Evolutionary conservation across 2,888 invertebrate genomes (phyloP).

Genomic region (Diarsia dahlii): DNA sequence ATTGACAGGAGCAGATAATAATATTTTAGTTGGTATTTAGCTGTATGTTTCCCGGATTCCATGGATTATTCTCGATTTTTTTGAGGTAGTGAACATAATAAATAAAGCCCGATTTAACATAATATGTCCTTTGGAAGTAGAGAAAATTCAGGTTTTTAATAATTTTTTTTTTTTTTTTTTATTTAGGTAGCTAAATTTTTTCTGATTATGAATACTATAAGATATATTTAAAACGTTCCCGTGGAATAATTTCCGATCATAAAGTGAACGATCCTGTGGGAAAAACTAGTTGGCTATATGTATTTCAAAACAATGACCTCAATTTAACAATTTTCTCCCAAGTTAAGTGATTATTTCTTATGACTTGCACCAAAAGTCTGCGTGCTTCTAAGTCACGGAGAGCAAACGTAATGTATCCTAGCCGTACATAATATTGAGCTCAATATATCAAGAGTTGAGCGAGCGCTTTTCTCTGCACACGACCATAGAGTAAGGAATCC

Average conservation of each 20-base stretch:
- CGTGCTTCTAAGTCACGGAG: conserved; percentile 65
- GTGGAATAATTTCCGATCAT: too few species aligned
- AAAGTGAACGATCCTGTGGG: too few species aligned
- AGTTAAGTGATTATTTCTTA: conserved; percentile 7
- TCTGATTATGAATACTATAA: too few species aligned
- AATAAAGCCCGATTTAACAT: background rate
- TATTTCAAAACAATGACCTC: background rate
- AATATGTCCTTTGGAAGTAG: background rate
- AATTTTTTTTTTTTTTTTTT: too few species aligned
- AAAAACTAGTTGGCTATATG: too few species aligned
- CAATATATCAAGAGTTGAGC: conserved; percentile 76
- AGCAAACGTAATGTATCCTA: conserved; percentile 73
- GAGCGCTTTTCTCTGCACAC: conserved; percentile 60
- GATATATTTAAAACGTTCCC: too few species aligned
- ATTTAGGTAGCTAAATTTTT: too few species aligned
- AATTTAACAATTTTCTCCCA: background rate
- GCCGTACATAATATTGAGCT: conserved; percentile 74
- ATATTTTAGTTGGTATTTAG: background rate
- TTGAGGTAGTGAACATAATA: background rate
- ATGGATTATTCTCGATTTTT: background rate
- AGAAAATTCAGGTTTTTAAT: too few species aligned
- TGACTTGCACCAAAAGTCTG: conserved; percentile 58
- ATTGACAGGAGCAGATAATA: background rate
- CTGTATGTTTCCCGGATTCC: background rate
- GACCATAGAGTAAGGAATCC: conserved; percentile 27